A percentile compares a stretch with the other conserved stretches of the same genome.
Conservation (phyloP, 2,113 vertebrate species). For the Rhipidura dahli region DNA sequence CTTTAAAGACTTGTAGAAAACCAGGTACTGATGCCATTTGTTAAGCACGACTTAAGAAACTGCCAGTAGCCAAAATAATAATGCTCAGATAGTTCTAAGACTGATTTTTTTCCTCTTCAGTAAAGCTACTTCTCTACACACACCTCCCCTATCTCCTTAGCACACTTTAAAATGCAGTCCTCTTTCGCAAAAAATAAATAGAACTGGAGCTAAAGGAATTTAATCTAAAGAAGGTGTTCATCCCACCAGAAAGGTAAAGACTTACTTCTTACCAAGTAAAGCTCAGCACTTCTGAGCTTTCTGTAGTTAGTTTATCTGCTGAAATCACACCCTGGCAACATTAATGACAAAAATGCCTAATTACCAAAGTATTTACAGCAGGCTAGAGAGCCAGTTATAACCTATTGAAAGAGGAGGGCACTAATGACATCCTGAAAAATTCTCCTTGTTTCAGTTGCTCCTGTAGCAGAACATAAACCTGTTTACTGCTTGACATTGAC, state of each 20-base stretch:
- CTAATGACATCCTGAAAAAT: neutral
- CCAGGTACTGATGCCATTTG: neutral
- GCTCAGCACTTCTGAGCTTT: neutral
- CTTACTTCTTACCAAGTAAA: neutral
- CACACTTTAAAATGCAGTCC: neutral
- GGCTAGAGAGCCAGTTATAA: neutral
- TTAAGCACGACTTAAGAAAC: neutral
- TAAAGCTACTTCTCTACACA: neutral
- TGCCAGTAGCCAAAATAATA: neutral
- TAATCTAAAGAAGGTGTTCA: neutral
- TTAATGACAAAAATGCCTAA: neutral
- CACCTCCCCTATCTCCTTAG: neutral
- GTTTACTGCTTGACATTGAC: neutral
- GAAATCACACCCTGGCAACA: neutral
- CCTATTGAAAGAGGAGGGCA: neutral
- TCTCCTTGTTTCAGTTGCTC: neutral
- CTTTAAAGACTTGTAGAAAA: neutral
- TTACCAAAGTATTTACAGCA: neutral
- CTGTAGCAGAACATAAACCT: neutral
- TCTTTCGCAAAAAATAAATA: neutral
- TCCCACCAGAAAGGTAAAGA: neutral
- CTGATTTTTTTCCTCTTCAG: neutral
- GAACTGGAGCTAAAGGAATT: neutral
- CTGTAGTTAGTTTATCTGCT: neutral
- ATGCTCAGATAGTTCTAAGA: neutral